Conservation (phyloP, 2,888 invertebrate genomes). For the Zele albiditarsus region DNA sequence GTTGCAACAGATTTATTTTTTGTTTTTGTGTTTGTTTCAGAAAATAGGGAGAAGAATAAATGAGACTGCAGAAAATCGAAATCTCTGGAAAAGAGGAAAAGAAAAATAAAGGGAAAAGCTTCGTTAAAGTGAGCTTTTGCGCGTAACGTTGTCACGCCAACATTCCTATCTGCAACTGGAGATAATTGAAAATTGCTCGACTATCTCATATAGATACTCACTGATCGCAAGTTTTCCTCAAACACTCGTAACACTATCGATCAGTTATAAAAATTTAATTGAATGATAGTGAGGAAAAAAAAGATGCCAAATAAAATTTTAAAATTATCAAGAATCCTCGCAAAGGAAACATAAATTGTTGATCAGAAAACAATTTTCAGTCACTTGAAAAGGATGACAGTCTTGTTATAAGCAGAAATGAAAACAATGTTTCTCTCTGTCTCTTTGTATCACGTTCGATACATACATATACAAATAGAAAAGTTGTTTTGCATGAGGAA, state of each 20-base stretch:
- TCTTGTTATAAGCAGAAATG: too few species aligned
- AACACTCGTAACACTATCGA: constrained; percentile 1
- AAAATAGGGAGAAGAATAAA: not conserved
- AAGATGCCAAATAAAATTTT: not conserved
- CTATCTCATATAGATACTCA: constrained; percentile 22
- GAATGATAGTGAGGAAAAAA: not conserved
- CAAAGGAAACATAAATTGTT: too few species aligned
- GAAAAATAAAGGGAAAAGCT: not conserved
- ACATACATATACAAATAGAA: constrained; percentile 29
- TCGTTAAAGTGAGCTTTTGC: constrained; percentile 10
- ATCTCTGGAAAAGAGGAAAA: not conserved
- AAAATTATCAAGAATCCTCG: not conserved
- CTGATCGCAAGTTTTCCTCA: not conserved
- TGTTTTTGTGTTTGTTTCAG: not conserved
- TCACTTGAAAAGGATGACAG: too few species aligned
- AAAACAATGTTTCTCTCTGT: too few species aligned
- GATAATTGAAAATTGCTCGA: constrained; percentile 32
- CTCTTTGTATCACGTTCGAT: not conserved
- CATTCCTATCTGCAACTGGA: constrained; percentile 24
- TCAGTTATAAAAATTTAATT: constrained; percentile 3
- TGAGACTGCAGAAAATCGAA: not conserved
- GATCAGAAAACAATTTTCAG: too few species aligned
- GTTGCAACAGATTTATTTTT: not conserved
- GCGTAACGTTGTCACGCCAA: constrained; percentile 18
- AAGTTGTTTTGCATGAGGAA: constrained; percentile 7